These are phyloP conservation scores for Calidris pugnax DNA, from an alignment of 2,113 vertebrate species.

Conservation along the genomic window DNA sequence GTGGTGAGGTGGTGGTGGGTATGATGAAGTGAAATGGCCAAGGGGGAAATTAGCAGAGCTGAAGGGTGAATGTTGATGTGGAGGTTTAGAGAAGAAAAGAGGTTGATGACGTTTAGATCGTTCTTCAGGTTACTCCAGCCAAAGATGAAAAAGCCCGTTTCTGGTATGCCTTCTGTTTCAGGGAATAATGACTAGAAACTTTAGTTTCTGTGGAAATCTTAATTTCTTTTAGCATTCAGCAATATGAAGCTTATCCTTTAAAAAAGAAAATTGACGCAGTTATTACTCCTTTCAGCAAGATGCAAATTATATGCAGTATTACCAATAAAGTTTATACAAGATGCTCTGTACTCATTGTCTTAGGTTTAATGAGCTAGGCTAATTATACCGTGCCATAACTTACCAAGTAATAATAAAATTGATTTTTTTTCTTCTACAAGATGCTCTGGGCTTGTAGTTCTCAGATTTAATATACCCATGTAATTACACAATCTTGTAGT, in stretches of 20 bases:
- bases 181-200: background rate
- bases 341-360: background rate
- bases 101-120: background rate
- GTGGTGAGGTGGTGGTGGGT: background rate
- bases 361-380: constrained; percentile 48
- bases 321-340: constrained; percentile 32
- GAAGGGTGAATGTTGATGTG: background rate
- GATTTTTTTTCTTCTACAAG: background rate
- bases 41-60: background rate
- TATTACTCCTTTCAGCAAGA: constrained; percentile 39
- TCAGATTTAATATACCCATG: constrained; percentile 22
- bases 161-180: background rate
- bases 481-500: constrained; percentile 12
- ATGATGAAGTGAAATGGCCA: background rate
- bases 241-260: background rate
- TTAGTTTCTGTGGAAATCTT: background rate
- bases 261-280: background rate
- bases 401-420: constrained; percentile 48
- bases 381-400: constrained; percentile 43
- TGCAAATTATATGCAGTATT: constrained; percentile 1
- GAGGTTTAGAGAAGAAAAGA: background rate
- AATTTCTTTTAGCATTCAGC: background rate
- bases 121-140: background rate
- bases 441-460: constrained; percentile 35
- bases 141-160: background rate